Base-by-base conservation (phyloP, 2,888 invertebrate species). In the Andrena bucephala region DNA sequence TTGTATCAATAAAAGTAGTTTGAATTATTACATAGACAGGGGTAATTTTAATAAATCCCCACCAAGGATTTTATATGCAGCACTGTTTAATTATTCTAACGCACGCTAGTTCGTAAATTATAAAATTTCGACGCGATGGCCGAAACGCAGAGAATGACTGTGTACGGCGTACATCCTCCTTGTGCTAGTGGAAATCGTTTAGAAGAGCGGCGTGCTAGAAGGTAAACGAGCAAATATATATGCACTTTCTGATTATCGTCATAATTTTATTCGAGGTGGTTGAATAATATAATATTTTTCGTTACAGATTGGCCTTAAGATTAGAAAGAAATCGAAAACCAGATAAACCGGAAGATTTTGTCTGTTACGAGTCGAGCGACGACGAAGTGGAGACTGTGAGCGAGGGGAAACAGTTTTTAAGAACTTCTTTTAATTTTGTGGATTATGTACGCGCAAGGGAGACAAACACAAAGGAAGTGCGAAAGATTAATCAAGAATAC, bases 281-380 rank as follows among this genome's bases (percentile, higher is more conserved):
- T 36, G 20, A 27, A 27, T 5, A 36, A 69, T 20, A 33, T n/a
- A 0, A 20, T 27, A 7, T 68, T 16, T 8, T 1, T 20, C 20
- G 1, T 50, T 73, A 8, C 62, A 94, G 94, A 77, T 84, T 91
- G 52, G 93, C 93, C 1, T 83, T 94, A 70, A 93, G 96, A 86
- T 94, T 96, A 90, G 97, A 97, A 92, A 96, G 97, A 89, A 96
- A 96, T 86, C 94, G 97, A 59, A 97, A 97, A 91, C 96, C 98
- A 0, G 98, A 98, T 87, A 98, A 98, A 91, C 97, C 97, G 0
- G 98, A 98, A 92, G 98, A 98, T 94, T 98, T 98, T 94, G 97
- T 98, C 10, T 97, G 97, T 85, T 98, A 98, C 91, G 97, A 98
- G 31, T 97, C 98, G 90, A 97, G 97, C 78, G 98, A 98, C 85